Evolutionary conservation across 2,888 invertebrate species (phyloP), one percentile per base, ranked within the genome.

Genomic region (Drosophila tripunctata): DNA sequence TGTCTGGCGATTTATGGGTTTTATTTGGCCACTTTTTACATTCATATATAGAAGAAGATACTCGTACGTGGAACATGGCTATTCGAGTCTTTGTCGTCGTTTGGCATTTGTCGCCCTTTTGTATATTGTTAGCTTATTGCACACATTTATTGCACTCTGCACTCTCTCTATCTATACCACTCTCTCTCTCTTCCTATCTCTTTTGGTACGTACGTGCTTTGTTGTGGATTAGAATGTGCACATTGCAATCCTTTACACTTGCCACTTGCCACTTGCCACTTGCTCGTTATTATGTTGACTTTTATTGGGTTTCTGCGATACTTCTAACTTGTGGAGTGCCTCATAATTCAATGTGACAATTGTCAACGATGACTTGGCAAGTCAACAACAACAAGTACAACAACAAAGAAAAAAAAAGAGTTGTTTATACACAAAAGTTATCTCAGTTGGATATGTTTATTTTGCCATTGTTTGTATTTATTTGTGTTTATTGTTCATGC

Each of bases 1-100:
- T 81, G 84, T 81, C 74, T 76, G 81, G 81, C 81, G 78, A 82
- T 84, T 82, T 82, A 84, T 82, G 81, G 81, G 65, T 78, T 84
- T 84, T 82, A 82, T 84, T 82, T 84, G 70, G 78, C 78, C 71
- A 82, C 81, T 82, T 76, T 81, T 81, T 76, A 71, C 73, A 66
- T 67, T 67, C 71, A 75, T 67, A 58, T 68, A 41, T 47, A 14
- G 10, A 36, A 14, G 10, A 36, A 41, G 21, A 44, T 64, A 30
- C 14, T 30, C 10, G 51, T 41, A 55, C 56, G 51, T 72, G 58
- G 45, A 45, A 50, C 48, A 60, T 60, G 15, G 19, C 40, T 24
- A 31, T 19, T 40, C 45, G 41, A 51, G 45, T 63, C 68, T 56
- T 54, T 40, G 54, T 61, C 44, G 31, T 72, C 72, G 56, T 55